A percentile compares a stretch with the other conserved stretches of the same genome.
Conservation (phyloP, 2,113 vertebrate species). For the Chlamydotis undulata region DNA sequence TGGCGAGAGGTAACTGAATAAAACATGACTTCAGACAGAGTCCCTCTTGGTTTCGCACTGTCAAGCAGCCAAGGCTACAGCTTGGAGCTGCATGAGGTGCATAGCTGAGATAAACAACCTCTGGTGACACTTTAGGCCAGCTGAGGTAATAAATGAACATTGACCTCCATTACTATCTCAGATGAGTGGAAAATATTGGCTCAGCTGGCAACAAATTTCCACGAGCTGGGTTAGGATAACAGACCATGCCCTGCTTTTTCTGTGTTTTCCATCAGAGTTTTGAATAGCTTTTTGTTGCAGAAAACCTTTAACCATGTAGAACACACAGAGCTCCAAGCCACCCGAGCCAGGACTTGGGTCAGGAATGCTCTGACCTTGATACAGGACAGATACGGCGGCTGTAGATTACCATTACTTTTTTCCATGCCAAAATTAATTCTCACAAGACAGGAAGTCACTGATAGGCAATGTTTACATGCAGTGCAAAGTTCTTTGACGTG, state of each 20-base stretch:
- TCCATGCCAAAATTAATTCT: background rate
- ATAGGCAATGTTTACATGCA: slow-evolving; percentile 29
- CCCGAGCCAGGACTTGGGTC: background rate
- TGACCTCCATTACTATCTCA: slow-evolving; percentile 41
- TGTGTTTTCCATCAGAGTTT: slow-evolving; percentile 1
- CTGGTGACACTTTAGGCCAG: slow-evolving; percentile 43
- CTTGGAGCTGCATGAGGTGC: slow-evolving; percentile 12
- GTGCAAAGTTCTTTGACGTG: background rate
- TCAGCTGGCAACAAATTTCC: slow-evolving; percentile 44
- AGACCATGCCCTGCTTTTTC: slow-evolving; percentile 9
- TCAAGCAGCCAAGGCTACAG: slow-evolving; percentile 34
- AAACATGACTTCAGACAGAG: slow-evolving; percentile 34
- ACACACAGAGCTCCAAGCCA: background rate
- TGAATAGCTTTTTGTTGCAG: slow-evolving; percentile 35
- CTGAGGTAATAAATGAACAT: slow-evolving; percentile 51
- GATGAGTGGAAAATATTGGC: slow-evolving; percentile 54
- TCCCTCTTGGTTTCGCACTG: slow-evolving; percentile 49
- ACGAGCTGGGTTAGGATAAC: background rate
- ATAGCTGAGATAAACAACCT: slow-evolving; percentile 36
- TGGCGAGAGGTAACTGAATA: background rate
- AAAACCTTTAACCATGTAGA: background rate
- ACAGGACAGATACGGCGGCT: background rate
- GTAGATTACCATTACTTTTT: background rate
- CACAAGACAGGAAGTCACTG: background rate
- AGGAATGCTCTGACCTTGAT: slow-evolving; percentile 57